Conservation (phyloP, 2,113 vertebrate genomes). For the Epinephelus fuscoguttatus region DNA sequence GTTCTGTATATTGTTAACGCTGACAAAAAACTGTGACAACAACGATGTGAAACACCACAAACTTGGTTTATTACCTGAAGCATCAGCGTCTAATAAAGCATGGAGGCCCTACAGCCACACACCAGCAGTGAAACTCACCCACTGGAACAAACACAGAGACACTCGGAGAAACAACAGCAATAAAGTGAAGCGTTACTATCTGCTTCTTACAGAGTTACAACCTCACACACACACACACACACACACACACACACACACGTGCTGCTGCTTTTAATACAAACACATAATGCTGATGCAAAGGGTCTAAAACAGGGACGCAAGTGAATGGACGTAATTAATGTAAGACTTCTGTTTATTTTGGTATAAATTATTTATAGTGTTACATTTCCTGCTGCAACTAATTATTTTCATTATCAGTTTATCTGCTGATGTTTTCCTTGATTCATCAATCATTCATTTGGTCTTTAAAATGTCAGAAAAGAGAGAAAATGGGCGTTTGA, state of each 20-base stretch:
- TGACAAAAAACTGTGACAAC: neutral
- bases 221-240: neutral
- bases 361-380: neutral
- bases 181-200: neutral
- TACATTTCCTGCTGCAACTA: neutral
- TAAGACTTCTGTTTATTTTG: neutral
- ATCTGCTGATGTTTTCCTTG: too few species aligned
- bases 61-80: constrained; percentile 2
- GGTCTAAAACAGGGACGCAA: neutral
- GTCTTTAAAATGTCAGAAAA: neutral
- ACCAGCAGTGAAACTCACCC: neutral
- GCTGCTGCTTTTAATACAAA: neutral
- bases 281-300: neutral
- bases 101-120: neutral
- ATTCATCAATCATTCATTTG: too few species aligned
- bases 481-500: too few species aligned
- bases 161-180: constrained; percentile 4
- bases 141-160: neutral
- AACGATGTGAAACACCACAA: neutral
- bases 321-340: too few species aligned
- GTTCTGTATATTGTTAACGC: too few species aligned
- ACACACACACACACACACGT: too few species aligned
- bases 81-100: neutral
- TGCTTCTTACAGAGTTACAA: neutral
- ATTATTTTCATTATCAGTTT: neutral